phyloP scores from a whole-genome alignment of 2,113 vertebrate genomes.

The Paraplagusia blochii region DNA sequence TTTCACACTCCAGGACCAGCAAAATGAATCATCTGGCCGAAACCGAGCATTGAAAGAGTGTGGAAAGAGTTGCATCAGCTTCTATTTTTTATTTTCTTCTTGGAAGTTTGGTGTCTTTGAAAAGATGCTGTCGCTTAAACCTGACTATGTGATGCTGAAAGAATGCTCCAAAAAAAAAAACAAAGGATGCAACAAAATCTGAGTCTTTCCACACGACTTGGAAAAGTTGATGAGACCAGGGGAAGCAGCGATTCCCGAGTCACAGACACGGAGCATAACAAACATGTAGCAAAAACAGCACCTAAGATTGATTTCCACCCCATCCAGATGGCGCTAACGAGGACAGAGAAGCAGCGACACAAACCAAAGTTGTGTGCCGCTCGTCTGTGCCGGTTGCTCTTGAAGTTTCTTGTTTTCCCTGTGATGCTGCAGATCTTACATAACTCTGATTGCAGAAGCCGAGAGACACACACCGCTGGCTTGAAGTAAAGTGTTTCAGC shows the following conservation, averaged over 20 bases:
- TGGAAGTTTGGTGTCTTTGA: conserved; percentile 50
- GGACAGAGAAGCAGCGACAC: conserved; percentile 4
- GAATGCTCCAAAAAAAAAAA: conserved; percentile 40
- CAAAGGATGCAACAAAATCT: too few relatives aligned
- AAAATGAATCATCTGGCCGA: conserved; percentile 30
- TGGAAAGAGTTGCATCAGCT: conserved; percentile 66
- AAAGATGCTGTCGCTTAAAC: conserved; percentile 48
- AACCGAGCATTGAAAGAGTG: conserved; percentile 43
- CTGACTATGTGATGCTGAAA: conserved; percentile 34
- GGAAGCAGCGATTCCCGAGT: conserved; percentile 34
- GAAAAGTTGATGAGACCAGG: conserved; percentile 38
- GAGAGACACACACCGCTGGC: conserved; percentile 16
- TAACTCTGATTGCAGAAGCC: conserved; percentile 43
- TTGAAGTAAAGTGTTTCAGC: conserved; percentile 23
- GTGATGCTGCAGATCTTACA: conserved; percentile 52
- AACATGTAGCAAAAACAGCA: conserved; percentile 9
- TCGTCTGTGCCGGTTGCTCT: conserved; percentile 44
- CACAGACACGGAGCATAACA: conserved; percentile 9
- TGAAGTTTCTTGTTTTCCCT: conserved; percentile 42
- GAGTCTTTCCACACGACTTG: conserved; percentile 25
- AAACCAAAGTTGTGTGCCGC: conserved; percentile 36
- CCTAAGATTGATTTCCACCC: conserved; percentile 13
- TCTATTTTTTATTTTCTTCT: conserved; percentile 45
- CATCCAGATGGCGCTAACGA: conserved; percentile 20
- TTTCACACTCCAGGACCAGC: conserved; percentile 48